Percentiles rank a stretch among this genome's conserved stretches.
Conservation (phyloP, 2,888 invertebrate genomes). For the Eugnorisma glareosa region DNA sequence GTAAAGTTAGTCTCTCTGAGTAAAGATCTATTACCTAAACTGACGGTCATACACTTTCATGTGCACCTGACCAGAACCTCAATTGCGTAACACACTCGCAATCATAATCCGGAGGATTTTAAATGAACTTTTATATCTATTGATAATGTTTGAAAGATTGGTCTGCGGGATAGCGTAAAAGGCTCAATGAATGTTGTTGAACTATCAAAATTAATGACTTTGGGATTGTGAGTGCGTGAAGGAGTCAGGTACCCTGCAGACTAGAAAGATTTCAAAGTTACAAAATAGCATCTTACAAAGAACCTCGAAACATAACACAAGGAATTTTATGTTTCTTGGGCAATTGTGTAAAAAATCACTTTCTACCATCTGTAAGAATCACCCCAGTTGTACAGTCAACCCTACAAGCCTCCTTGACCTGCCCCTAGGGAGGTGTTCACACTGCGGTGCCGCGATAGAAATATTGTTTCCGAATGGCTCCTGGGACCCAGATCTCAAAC, state of each 20-base stretch:
- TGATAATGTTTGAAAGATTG: not conserved
- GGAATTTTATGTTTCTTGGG: not conserved
- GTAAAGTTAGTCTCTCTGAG: not conserved
- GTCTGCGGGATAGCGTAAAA: not conserved
- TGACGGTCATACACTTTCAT: not conserved
- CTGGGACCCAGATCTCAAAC: constrained; percentile 20
- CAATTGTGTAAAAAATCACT: not conserved
- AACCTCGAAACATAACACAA: not conserved
- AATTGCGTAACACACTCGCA: not conserved
- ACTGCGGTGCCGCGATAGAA: constrained; percentile 19
- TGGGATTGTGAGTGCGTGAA: not conserved
- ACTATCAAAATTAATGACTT: not conserved
- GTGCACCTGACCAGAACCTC: not conserved
- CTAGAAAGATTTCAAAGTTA: not conserved
- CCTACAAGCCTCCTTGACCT: constrained; percentile 48
- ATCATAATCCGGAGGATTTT: not conserved
- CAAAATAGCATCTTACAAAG: not conserved
- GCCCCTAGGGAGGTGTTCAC: constrained; percentile 44
- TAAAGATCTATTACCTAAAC: not conserved
- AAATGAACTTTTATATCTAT: not conserved
- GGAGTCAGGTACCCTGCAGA: not conserved
- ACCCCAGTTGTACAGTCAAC: not conserved
- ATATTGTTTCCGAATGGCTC: constrained; percentile 61
- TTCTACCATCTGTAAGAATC: not conserved
- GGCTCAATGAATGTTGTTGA: not conserved